Base-by-base conservation (phyloP, 2,797 vertebrate genomes). In the Sebastolobus altivelis region DNA sequence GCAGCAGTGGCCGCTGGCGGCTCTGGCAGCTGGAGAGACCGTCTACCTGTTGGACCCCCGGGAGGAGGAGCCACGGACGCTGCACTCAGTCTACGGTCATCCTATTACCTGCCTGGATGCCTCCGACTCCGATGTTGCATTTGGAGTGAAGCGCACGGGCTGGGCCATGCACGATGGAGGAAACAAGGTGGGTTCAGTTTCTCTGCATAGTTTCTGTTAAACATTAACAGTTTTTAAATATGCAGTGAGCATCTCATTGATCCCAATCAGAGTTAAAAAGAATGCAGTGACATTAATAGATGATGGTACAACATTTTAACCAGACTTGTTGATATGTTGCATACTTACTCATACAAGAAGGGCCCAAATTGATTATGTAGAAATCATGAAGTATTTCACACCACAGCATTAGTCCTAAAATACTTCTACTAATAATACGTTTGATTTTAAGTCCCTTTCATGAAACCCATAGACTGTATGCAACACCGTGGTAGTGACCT, bases 71-170 rank as follows among this genome's bases (percentile, higher is more conserved):
- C 94, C 94, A 11, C 92, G 77, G 52, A 81, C 93, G 1, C 96
- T 99, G 0, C 97, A 99, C 88, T 97, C 94, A 0, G 96, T 98
- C 65, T 99, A 98, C 0, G 97, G 96, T 10, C 98, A 98, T 58
- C 98, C 98, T 0, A 93, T 98, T 40, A 99, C 98, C 0, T 99
- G 98, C 76, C 94, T 99, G 2, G 97, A 98, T 1, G 96, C 97
- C 61, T 96, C 96, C 0, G 82, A 93, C 80, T 91, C n/a, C 0
- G 92, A 95, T 2, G 96, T 96, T 2, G 98, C 97, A 7, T 94
- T 98, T 62, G 98, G 98, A 3, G 94, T 99, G 82, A 98, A 97
- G 95, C 96, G 96, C 84, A 91, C 96, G 2, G 97, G 97, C 84
- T 99, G 98, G 98, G 90, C 97, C 46, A 91, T 97, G 94, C 96